These are phyloP conservation scores for Folsomia candida DNA, from an alignment of 2,888 invertebrate species.

Conservation along the genomic window DNA sequence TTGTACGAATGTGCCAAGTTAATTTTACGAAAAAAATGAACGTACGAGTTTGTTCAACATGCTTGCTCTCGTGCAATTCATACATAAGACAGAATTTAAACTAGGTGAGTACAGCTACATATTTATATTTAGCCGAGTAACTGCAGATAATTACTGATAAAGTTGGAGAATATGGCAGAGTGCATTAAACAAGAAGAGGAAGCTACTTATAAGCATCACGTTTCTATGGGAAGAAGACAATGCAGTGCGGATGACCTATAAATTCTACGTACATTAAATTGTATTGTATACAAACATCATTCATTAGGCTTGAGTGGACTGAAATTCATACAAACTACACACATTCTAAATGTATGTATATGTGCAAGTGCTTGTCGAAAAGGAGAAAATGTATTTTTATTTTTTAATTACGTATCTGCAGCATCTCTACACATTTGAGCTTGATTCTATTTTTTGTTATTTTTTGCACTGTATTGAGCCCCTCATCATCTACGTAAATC, in stretches of 20 bases:
- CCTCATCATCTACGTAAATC: too few relatives aligned
- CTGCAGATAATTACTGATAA: background rate
- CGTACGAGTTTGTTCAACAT: too few relatives aligned
- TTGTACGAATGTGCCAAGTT: too few relatives aligned
- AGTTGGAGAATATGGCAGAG: background rate
- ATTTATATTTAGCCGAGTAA: background rate
- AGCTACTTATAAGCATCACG: too few relatives aligned
- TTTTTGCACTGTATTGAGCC: too few relatives aligned
- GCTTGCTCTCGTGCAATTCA: too few relatives aligned
- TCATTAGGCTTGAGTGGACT: background rate
- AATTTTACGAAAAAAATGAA: too few relatives aligned
- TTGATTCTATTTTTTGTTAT: too few relatives aligned
- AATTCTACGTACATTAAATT: background rate
- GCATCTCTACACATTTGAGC: too few relatives aligned
- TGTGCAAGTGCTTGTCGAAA: too few relatives aligned
- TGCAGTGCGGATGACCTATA: background rate
- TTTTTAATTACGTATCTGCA: too few relatives aligned
- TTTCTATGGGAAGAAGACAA: background rate
- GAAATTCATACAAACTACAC: background rate
- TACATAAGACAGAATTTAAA: too few relatives aligned
- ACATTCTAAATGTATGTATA: background rate
- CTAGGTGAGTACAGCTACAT: background rate
- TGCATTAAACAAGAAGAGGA: background rate
- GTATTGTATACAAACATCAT: background rate
- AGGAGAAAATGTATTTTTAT: background rate